Percentiles rank a stretch among this genome's conserved stretches.
These are phyloP conservation scores for Drosophila bocqueti DNA, from an alignment of 1,140 invertebrate species.

Conservation along the genomic window DNA sequence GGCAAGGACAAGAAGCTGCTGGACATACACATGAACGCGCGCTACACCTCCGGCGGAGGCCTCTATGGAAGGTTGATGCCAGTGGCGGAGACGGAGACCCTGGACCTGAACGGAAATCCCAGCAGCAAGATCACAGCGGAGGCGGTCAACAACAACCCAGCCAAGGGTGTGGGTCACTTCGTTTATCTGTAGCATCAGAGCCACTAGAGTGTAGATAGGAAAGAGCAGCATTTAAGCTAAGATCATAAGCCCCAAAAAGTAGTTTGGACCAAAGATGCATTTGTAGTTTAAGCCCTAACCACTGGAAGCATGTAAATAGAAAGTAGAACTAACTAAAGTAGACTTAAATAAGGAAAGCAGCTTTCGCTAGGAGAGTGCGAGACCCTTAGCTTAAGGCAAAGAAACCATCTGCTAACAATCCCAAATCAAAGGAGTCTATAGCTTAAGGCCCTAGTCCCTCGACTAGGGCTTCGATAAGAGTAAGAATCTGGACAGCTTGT, in stretches of 20 bases:
- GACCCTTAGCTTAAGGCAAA: slow-evolving; percentile 24
- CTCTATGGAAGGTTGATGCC: slow-evolving; percentile 60
- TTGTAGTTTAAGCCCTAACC: slow-evolving; percentile 59
- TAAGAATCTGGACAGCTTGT: slow-evolving; percentile 32
- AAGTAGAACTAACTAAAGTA: slow-evolving; percentile 2
- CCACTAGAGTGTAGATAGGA: not conserved
- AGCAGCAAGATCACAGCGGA: slow-evolving; percentile 51
- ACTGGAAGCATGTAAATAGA: slow-evolving; percentile 50
- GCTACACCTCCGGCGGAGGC: slow-evolving; percentile 49
- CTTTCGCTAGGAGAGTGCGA: slow-evolving; percentile 10
- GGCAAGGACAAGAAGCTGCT: slow-evolving; percentile 84
- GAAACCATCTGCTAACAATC: slow-evolving; percentile 53
- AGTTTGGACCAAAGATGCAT: slow-evolving; percentile 78
- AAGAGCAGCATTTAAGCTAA: not conserved
- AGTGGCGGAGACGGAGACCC: slow-evolving; percentile 51
- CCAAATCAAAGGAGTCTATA: slow-evolving; percentile 72
- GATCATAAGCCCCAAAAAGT: slow-evolving; percentile 11
- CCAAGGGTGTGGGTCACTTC: slow-evolving; percentile 81
- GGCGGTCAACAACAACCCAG: slow-evolving; percentile 81
- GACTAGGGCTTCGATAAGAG: slow-evolving; percentile 59
- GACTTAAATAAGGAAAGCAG: not conserved
- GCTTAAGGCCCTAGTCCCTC: slow-evolving; percentile 63
- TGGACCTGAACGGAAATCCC: slow-evolving; percentile 67
- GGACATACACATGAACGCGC: slow-evolving; percentile 77
- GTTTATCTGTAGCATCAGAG: slow-evolving; percentile 66